These are phyloP conservation scores for Apotomis turbidana DNA, from an alignment of 2,888 invertebrate species.

Conservation along the genomic window DNA sequence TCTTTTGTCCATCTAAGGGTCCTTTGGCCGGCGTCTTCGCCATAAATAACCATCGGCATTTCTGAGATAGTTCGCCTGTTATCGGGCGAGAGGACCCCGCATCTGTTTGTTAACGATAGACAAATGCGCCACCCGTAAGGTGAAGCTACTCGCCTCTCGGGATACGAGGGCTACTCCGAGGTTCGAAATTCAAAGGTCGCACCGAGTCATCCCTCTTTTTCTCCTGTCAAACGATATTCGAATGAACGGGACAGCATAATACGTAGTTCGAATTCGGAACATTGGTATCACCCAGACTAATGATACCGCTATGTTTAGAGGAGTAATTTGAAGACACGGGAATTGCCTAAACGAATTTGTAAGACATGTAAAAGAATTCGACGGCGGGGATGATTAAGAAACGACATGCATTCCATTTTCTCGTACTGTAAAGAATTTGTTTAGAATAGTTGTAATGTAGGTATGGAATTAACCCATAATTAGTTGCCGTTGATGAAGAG, in stretches of 20 bases:
- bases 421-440: conserved; percentile 15
- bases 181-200: no score
- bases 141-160: conserved; percentile 55
- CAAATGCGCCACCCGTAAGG: conserved; percentile 73
- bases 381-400: conserved; percentile 21
- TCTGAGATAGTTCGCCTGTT: conserved; percentile 75
- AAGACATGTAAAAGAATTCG: conserved; percentile 28
- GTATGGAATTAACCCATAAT: not conserved
- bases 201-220: no score
- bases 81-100: conserved; percentile 67
- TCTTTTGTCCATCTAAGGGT: conserved; percentile 71
- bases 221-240: no score
- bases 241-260: no score
- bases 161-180: not conserved
- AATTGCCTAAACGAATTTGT: conserved; percentile 34
- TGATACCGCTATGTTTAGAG: conserved; percentile 27
- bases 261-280: no score
- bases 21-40: conserved; percentile 63
- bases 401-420: conserved; percentile 11
- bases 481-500: not conserved
- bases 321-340: conserved; percentile 39
- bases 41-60: conserved; percentile 80
- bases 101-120: conserved; percentile 73
- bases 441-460: not conserved
- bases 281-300: not conserved